A percentile compares a stretch with the other conserved stretches of the same genome.
Evolutionary conservation across 2,113 vertebrate genomes (phyloP).

Genomic region (Mohoua ochrocephala): DNA sequence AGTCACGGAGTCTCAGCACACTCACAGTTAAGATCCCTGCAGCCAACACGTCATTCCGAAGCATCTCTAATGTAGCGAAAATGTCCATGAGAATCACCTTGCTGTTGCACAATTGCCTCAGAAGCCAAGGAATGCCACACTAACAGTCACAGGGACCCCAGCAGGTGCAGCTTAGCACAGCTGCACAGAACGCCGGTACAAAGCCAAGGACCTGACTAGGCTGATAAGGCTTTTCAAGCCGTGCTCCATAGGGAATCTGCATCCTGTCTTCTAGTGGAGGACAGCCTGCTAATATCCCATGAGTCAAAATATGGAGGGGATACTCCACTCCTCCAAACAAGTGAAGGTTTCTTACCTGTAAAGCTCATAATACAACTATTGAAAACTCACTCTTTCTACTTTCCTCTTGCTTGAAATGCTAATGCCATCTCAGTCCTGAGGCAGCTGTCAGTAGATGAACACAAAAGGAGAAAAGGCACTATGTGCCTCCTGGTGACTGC

Average conservation of each 20-base stretch:
- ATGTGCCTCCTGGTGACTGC: not conserved
- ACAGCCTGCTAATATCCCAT: not conserved
- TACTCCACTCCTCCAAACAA: not conserved
- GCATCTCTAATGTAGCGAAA: not conserved
- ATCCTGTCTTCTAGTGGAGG: not conserved
- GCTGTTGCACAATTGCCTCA: not conserved
- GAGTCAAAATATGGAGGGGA: not conserved
- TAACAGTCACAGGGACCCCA: not conserved
- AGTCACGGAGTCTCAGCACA: not conserved
- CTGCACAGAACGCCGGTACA: accelerated
- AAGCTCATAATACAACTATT: not conserved
- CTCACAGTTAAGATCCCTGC: not conserved
- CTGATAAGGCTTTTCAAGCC: not conserved
- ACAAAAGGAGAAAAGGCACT: not conserved
- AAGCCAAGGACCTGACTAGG: not conserved
- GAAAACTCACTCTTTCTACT: not conserved
- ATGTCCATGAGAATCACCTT: not conserved
- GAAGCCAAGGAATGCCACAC: not conserved
- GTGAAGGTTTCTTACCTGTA: not conserved
- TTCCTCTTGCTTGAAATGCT: not conserved
- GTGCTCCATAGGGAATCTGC: not conserved
- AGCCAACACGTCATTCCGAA: not conserved
- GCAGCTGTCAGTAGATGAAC: not conserved
- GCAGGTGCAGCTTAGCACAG: not conserved
- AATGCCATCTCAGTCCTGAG: not conserved